Conservation (phyloP, 2,888 invertebrate genomes). For the Aleiodes leptofemur region DNA sequence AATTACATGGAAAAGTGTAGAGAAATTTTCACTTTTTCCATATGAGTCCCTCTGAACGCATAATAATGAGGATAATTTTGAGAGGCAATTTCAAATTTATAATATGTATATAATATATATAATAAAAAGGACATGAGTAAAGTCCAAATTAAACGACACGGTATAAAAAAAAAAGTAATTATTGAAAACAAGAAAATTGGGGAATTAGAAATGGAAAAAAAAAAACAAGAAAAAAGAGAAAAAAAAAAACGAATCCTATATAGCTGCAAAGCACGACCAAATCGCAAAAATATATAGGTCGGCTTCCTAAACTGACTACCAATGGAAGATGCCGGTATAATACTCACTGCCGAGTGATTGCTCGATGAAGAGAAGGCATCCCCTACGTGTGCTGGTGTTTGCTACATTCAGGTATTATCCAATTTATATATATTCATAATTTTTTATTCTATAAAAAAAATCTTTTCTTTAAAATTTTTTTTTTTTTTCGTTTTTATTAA, state of each 20-base stretch:
- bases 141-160: too few species aligned
- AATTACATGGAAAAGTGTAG: too few species aligned
- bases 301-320: slow-evolving; percentile 75
- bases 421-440: slow-evolving; percentile 78
- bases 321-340: slow-evolving; percentile 75
- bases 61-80: background rate
- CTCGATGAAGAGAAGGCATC: slow-evolving; percentile 75
- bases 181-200: slow-evolving; percentile 1
- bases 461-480: slow-evolving; percentile 57
- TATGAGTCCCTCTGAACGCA: background rate
- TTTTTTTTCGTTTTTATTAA: background rate
- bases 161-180: slow-evolving; percentile 23
- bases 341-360: slow-evolving; percentile 75
- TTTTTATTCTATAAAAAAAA: slow-evolving; percentile 64
- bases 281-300: slow-evolving; percentile 71
- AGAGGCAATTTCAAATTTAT: too few species aligned
- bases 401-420: slow-evolving; percentile 79
- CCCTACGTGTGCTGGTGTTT: slow-evolving; percentile 74
- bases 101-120: too few species aligned
- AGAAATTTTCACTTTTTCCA: background rate
- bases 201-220: slow-evolving; percentile 36
- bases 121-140: background rate
- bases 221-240: slow-evolving; percentile 8
- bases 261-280: slow-evolving; percentile 74
- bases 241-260: slow-evolving; percentile 65